These are phyloP conservation scores for Urocyon cinereoargenteus DNA, from an alignment of 2,797 vertebrate species.

Conservation along the genomic window DNA sequence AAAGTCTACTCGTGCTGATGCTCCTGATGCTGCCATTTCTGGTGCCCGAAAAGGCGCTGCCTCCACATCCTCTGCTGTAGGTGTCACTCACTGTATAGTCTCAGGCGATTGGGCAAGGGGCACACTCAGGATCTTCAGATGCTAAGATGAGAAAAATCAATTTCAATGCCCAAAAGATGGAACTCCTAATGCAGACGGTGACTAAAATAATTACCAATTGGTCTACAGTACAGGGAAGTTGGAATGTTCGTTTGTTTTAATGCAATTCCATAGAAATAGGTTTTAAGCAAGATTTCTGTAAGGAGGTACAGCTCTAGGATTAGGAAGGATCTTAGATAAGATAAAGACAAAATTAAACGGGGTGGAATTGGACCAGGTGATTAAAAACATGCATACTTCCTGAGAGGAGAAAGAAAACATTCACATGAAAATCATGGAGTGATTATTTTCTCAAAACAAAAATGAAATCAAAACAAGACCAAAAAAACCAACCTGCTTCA, in stretches of 20 bases:
- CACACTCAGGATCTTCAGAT: slow-evolving; percentile 85
- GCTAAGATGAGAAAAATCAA: slow-evolving; percentile 88
- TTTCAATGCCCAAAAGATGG: slow-evolving; percentile 87
- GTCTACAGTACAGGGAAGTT: slow-evolving; percentile 60
- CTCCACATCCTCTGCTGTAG: slow-evolving; percentile 84
- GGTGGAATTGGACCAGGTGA: background rate
- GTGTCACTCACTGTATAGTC: slow-evolving; percentile 85
- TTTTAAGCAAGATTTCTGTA: slow-evolving; percentile 59
- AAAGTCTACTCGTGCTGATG: slow-evolving; percentile 85
- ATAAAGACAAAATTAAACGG: slow-evolving; percentile 46
- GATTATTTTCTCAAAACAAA: background rate
- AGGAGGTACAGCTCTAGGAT: slow-evolving; percentile 14
- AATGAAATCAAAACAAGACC: no score
- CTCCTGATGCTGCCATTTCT: slow-evolving; percentile 86
- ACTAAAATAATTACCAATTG: slow-evolving; percentile 75
- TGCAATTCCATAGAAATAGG: slow-evolving; percentile 36
- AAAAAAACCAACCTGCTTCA: background rate
- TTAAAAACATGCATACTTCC: background rate
- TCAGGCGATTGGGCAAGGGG: slow-evolving; percentile 85
- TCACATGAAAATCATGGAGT: background rate
- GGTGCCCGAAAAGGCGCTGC: slow-evolving; percentile 82
- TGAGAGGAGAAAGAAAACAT: background rate
- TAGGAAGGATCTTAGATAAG: background rate
- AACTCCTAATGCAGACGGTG: slow-evolving; percentile 84
- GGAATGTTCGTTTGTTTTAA: slow-evolving; percentile 46